These are phyloP conservation scores for Edolisoma coerulescens DNA, from an alignment of 2,113 vertebrate genomes.

Conservation along the genomic window DNA sequence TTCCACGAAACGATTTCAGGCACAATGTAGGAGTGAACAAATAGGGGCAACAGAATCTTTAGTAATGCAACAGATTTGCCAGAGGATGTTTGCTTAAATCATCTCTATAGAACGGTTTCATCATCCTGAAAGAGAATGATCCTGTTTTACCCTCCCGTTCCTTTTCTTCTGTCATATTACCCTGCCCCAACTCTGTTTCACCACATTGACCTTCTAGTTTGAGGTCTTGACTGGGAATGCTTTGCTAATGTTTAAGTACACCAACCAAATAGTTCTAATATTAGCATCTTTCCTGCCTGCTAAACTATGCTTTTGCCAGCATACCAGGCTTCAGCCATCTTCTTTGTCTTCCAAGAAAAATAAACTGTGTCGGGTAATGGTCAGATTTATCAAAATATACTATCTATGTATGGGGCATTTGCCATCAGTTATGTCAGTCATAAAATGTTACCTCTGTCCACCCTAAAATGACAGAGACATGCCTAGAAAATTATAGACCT, in stretches of 20 bases:
- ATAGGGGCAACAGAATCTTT: background rate
- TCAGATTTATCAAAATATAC: background rate
- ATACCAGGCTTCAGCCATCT: background rate
- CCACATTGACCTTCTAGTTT: background rate
- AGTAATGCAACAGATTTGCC: background rate
- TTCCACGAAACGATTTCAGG: background rate
- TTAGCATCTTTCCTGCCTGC: background rate
- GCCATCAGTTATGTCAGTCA: background rate
- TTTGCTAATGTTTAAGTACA: background rate
- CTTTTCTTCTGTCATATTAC: background rate
- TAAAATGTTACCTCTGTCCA: background rate
- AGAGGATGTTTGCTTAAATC: background rate
- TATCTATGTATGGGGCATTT: background rate
- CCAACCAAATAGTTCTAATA: background rate
- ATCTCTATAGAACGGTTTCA: background rate
- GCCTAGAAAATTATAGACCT: background rate
- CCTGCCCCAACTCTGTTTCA: background rate
- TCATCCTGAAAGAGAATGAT: background rate
- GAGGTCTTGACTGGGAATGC: background rate
- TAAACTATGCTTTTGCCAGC: background rate
- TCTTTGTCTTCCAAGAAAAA: background rate
- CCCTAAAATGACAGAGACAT: background rate
- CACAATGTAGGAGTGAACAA: background rate
- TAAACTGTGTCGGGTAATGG: background rate
- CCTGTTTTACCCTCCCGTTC: background rate